Percentiles rank a stretch among this genome's conserved stretches.
These are phyloP conservation scores for Chironomus tentans DNA, from an alignment of 2,888 invertebrate genomes.

Conservation along the genomic window DNA sequence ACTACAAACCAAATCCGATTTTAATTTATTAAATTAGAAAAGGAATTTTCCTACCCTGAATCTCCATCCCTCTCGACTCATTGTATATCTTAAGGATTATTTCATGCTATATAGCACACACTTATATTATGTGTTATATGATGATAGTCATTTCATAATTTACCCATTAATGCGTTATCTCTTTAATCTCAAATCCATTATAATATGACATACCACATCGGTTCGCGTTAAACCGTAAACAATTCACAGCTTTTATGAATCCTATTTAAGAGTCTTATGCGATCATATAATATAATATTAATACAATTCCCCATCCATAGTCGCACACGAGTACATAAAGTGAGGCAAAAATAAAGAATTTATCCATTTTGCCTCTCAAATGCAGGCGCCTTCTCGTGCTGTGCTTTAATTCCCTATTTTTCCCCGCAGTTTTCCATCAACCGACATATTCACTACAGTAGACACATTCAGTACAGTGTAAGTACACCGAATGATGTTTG, in stretches of 20 bases:
- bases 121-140: neutral
- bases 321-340: no score
- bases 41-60: neutral
- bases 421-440: no score
- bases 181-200: conserved; percentile 6
- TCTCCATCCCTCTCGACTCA: neutral
- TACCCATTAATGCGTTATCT: conserved; percentile 1
- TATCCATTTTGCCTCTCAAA: no score
- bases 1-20: conserved; percentile 6
- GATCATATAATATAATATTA: no score
- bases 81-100: neutral
- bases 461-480: no score
- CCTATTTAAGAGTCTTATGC: no score
- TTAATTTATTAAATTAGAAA: conserved; percentile 14
- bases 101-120: neutral
- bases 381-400: no score
- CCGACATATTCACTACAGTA: no score
- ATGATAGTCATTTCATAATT: neutral
- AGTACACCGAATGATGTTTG: no score
- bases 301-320: no score
- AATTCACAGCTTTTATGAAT: neutral
- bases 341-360: no score
- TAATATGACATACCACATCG: neutral
- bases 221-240: conserved; percentile 3
- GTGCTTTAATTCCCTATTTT: no score